Evolutionary conservation across 2,888 invertebrate species (phyloP).

Genomic region (Watsonalla binaria): DNA sequence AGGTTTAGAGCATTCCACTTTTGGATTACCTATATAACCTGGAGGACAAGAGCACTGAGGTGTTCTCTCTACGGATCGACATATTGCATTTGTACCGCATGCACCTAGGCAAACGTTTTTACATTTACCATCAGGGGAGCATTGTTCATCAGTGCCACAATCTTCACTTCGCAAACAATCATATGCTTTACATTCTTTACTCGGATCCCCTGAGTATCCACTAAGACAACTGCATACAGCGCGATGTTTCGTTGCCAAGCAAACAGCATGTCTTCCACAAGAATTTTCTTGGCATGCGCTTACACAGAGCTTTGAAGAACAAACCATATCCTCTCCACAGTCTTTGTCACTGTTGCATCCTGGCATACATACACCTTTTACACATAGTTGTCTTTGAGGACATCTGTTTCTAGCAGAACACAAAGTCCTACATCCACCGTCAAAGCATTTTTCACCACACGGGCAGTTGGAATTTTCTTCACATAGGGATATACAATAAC

Average conservation of each 20-base stretch:
- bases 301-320: slow-evolving; percentile 82
- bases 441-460: slow-evolving; percentile 88
- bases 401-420: slow-evolving; percentile 85
- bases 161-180: slow-evolving; percentile 88
- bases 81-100: slow-evolving; percentile 92
- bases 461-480: slow-evolving; percentile 82
- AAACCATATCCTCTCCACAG: slow-evolving; percentile 87
- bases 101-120: slow-evolving; percentile 89
- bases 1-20: slow-evolving; percentile 84
- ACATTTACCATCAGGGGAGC: slow-evolving; percentile 83
- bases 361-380: slow-evolving; percentile 84
- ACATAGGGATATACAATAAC: slow-evolving; percentile 87
- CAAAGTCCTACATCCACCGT: slow-evolving; percentile 84
- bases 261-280: slow-evolving; percentile 90
- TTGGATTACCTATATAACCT: slow-evolving; percentile 89
- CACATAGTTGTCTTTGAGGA: slow-evolving; percentile 86
- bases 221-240: slow-evolving; percentile 93
- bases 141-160: slow-evolving; percentile 87
- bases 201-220: slow-evolving; percentile 90
- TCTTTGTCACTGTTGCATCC: slow-evolving; percentile 90
- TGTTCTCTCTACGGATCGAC: slow-evolving; percentile 85
- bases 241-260: slow-evolving; percentile 88
- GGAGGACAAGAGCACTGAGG: slow-evolving; percentile 91
- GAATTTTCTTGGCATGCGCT: slow-evolving; percentile 84
- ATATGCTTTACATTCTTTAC: slow-evolving; percentile 84